Evolutionary conservation across 2,113 vertebrate species (phyloP).

Genomic region (Zosterops pallidus): DNA sequence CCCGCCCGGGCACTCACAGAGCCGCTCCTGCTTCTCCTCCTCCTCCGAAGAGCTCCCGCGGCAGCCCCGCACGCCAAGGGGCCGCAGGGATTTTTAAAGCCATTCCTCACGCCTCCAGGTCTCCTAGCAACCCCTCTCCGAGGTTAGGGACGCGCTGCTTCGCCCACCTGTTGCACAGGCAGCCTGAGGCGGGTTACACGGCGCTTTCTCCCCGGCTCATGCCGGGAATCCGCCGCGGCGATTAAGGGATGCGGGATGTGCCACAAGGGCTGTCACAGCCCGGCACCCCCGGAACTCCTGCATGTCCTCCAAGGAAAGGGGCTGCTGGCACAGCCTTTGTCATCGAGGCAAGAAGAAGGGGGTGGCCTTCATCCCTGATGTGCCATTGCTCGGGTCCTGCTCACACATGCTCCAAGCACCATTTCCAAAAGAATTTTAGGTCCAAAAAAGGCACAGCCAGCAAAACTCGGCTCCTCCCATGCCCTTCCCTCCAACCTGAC

Average conservation of each 20-base stretch:
- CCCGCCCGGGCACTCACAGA: neutral
- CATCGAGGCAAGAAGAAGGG: neutral
- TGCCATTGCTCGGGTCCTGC: neutral
- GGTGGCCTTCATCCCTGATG: neutral
- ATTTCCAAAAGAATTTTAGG: neutral
- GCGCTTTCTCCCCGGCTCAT: neutral
- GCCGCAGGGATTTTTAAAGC: neutral
- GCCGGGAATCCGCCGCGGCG: accelerated
- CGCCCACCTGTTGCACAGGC: slow-evolving; percentile 1
- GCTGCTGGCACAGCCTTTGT: neutral
- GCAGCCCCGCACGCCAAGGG: neutral
- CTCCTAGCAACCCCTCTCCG: slow-evolving; percentile 44
- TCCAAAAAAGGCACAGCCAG: neutral
- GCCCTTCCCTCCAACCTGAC: neutral
- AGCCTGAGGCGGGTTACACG: neutral
- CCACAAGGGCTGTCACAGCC: neutral
- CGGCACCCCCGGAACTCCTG: neutral
- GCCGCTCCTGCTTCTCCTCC: neutral
- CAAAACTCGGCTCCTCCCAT: neutral
- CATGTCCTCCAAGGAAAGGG: neutral
- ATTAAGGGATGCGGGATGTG: neutral
- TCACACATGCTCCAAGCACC: accelerated
- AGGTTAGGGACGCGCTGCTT: neutral
- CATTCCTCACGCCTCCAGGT: neutral
- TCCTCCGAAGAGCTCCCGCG: neutral